Conservation (phyloP, 2,113 vertebrate species). For the Nannospalax galili region DNA sequence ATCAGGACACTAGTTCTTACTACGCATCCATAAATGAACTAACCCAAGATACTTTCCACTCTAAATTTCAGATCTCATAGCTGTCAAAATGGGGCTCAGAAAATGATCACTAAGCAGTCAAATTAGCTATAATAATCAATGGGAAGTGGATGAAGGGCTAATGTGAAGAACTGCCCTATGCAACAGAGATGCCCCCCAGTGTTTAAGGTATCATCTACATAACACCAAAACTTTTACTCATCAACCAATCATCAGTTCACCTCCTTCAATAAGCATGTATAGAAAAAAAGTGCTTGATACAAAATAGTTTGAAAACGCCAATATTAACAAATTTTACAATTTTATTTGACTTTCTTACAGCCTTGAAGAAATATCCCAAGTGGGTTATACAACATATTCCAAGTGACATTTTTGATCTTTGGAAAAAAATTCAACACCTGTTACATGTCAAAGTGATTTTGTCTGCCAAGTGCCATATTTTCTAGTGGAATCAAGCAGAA, state of each 20-base stretch:
- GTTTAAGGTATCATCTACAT: background rate
- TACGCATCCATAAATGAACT: slow-evolving; percentile 28
- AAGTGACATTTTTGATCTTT: slow-evolving; percentile 42
- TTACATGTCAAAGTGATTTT: slow-evolving; percentile 10
- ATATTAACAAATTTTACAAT: background rate
- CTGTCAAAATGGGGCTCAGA: background rate
- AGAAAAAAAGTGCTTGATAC: slow-evolving; percentile 22
- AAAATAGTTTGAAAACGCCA: slow-evolving; percentile 20
- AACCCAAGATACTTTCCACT: slow-evolving; percentile 8
- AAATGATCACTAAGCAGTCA: background rate
- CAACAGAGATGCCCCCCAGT: background rate
- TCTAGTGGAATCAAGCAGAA: slow-evolving; percentile 46
- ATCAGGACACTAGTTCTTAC: slow-evolving; percentile 1
- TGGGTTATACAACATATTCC: slow-evolving; percentile 3
- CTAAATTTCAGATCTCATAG: slow-evolving; percentile 10
- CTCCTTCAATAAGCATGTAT: background rate
- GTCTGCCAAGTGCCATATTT: slow-evolving; percentile 38
- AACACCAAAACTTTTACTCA: background rate
- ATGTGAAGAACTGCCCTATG: background rate
- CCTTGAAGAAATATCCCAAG: background rate
- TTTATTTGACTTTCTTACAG: slow-evolving; percentile 37
- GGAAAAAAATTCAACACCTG: slow-evolving; percentile 33
- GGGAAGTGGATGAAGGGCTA: background rate
- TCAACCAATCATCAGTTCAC: background rate
- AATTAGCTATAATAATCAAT: background rate